Evolutionary conservation across 2,797 vertebrate species (phyloP), one percentile per base, ranked within the genome.

Genomic region (Neostethus bicornis): DNA sequence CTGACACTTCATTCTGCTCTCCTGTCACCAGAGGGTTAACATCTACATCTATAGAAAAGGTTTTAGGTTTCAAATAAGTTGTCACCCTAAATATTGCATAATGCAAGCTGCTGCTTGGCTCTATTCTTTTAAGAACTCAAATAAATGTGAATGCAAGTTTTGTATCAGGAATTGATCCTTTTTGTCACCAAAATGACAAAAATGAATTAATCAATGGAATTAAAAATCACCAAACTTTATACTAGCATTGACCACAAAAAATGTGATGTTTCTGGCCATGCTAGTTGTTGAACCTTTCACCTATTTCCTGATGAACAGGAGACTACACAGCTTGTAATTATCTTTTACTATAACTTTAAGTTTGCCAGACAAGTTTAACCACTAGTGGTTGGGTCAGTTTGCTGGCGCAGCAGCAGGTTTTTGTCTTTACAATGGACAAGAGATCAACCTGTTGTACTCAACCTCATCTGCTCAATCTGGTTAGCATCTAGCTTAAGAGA

Each of bases 371-470:
- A 34, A 62, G n/a, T 19, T 4, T 43, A 4, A 17, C 13, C 10
- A 21, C n/a, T 47, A 17, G 16, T 16, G 17, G 16, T 23, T 38
- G 21, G 20, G 24, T 29, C 25, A 35, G 43, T 43, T 19, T 61
- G 21, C n/a, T 42, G 32, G 17, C 31, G 7, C 7, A 24, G 3
- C 25, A 35, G 20, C 23, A 17, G 12, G n/a, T 44, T 19, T 24
- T 10, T 42, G 24, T 32, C 57, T 50, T 38, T 7, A 6, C n/a
- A n/a, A n/a, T n/a, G n/a, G 37, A 38, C 38, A 34, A 16, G 44
- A 46, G 12, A 44, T 45, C 17, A 37, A 35, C 4, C 2, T 28
- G 21, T 7, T 35, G 32, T 25, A 43, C 13, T 25, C 24, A 7
- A 3, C 16, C 12, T 8, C 11, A 29, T 29, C 29, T 31, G 29